phyloP scores from a whole-genome alignment of 1,140 invertebrate species.

The Nasonia vitripennis region DNA sequence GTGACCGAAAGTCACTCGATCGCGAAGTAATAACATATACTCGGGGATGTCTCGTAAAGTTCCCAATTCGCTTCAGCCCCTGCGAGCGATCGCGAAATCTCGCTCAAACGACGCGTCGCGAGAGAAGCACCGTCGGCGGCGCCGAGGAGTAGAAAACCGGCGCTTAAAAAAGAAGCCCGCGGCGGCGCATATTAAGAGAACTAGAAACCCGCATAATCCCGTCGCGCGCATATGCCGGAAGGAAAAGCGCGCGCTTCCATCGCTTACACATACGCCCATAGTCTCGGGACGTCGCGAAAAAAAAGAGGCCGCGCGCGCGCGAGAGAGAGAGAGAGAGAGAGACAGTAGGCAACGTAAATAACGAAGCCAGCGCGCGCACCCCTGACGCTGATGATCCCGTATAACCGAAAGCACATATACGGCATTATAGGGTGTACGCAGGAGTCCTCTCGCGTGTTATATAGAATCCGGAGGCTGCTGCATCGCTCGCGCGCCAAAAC shows the following conservation, averaged over 20 bases:
- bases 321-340: constrained; percentile 1
- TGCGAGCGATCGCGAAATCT: neutral
- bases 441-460: neutral
- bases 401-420: constrained; percentile 34
- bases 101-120: too few relatives aligned
- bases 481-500: constrained; percentile 57
- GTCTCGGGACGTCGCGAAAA: constrained; percentile 18
- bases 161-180: neutral
- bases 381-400: constrained; percentile 34
- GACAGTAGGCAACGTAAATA: constrained; percentile 15
- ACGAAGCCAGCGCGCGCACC: constrained; percentile 17
- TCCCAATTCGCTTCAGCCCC: neutral
- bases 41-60: too few relatives aligned
- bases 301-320: neutral
- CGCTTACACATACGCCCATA: neutral
- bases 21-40: too few relatives aligned
- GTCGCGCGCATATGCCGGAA: neutral
- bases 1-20: too few relatives aligned
- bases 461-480: neutral
- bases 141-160: neutral
- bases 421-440: neutral
- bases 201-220: constrained; percentile 4
- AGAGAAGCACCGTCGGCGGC: neutral
- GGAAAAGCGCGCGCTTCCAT: constrained; percentile 20
- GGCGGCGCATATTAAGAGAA: neutral